Conservation (phyloP, 2,888 invertebrate genomes). For the Galerucella calmariensis region DNA sequence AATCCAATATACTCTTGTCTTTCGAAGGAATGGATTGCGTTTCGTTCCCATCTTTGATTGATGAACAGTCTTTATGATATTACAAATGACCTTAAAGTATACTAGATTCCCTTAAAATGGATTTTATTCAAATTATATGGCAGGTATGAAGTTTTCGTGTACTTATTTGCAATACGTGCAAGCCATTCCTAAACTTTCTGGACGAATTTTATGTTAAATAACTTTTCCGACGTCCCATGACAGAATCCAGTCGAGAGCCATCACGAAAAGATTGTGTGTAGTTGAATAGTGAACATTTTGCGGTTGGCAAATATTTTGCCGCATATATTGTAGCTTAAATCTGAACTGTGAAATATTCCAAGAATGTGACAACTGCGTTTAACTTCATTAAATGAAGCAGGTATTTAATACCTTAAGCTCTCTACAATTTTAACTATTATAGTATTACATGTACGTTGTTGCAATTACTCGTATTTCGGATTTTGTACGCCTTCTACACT, state of each 20-base stretch:
- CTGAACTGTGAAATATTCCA: neutral
- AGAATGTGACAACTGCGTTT: neutral
- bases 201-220: too few species aligned
- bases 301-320: neutral
- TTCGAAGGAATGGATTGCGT: slow-evolving; percentile 13
- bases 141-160: neutral
- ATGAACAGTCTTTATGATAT: slow-evolving; percentile 9
- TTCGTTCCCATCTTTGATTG: slow-evolving; percentile 19
- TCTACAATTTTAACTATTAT: neutral
- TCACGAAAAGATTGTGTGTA: neutral
- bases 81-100: neutral
- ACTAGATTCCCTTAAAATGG: neutral
- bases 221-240: neutral
- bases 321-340: neutral
- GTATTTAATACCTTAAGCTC: neutral
- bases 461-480: neutral
- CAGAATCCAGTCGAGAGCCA: neutral
- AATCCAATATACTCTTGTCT: slow-evolving; percentile 26
- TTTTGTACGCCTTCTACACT: neutral
- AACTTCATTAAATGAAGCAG: neutral
- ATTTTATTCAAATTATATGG: neutral
- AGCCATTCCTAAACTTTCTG: too few species aligned
- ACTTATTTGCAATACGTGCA: neutral
- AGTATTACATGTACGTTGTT: neutral
- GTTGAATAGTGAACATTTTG: neutral